Evolutionary conservation across 2,797 vertebrate genomes (phyloP).

Genomic region (Tachyglossus aculeatus): DNA sequence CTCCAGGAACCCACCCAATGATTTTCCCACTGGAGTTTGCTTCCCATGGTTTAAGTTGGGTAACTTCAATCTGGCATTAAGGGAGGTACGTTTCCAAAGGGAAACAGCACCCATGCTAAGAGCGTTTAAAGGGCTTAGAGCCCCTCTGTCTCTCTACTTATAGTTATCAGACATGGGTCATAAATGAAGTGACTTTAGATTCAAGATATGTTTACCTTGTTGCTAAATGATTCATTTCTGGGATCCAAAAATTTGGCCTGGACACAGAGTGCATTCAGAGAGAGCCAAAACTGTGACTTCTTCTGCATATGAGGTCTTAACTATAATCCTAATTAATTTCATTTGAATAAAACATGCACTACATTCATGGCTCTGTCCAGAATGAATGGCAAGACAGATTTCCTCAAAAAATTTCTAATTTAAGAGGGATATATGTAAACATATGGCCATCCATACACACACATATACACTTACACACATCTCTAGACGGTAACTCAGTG

Average conservation of each 20-base stretch:
- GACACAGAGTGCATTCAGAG: not conserved
- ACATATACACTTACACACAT: too few relatives aligned
- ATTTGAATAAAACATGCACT: not conserved
- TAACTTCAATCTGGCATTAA: not conserved
- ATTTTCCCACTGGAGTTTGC: not conserved
- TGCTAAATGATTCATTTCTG: not conserved
- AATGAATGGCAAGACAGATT: not conserved
- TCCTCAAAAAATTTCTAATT: not conserved
- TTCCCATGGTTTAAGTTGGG: constrained; percentile 13
- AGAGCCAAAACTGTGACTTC: not conserved
- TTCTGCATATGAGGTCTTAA: not conserved
- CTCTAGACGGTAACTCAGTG: too few relatives aligned
- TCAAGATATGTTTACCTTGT: not conserved
- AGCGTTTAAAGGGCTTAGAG: not conserved
- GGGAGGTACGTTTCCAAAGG: not conserved
- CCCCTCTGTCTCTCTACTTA: not conserved
- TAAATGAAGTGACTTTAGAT: not conserved
- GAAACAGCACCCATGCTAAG: not conserved
- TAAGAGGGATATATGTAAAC: not conserved
- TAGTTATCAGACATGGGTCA: constrained; percentile 2
- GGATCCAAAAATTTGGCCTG: not conserved
- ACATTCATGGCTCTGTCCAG: not conserved
- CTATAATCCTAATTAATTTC: not conserved
- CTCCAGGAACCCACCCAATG: constrained; percentile 11
- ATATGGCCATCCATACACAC: not conserved